phyloP scores from a whole-genome alignment of 2,797 vertebrate genomes.

The Phrynocephalus forsythii region DNA sequence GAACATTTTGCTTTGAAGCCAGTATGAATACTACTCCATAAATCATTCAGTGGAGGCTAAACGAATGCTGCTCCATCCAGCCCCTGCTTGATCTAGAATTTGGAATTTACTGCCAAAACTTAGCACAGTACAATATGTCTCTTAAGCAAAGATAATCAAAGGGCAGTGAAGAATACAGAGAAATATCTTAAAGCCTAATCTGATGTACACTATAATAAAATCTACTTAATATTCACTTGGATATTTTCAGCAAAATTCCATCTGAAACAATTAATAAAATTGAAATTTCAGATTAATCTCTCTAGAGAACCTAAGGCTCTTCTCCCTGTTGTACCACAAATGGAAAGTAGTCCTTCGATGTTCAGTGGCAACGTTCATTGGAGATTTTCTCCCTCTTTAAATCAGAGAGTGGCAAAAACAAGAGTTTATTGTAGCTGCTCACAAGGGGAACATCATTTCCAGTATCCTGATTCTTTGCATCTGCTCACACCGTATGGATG shows the following conservation, averaged over 20 bases:
- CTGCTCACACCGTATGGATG: conserved; percentile 62
- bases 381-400: conserved; percentile 70
- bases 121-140: conserved; percentile 47
- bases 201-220: conserved; percentile 64
- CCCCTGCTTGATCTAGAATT: conserved; percentile 46
- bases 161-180: conserved; percentile 61
- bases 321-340: conserved; percentile 75
- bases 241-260: conserved; percentile 45
- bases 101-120: conserved; percentile 65
- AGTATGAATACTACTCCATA: conserved; percentile 62
- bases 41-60: conserved; percentile 67
- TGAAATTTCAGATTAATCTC: conserved; percentile 67
- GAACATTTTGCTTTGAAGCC: conserved; percentile 68
- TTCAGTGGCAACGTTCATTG: conserved; percentile 61
- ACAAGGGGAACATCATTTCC: conserved; percentile 60
- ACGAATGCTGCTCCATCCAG: conserved; percentile 56
- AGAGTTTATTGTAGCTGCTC: conserved; percentile 73
- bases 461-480: conserved; percentile 70
- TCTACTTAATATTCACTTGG: conserved; percentile 72
- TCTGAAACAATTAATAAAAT: conserved; percentile 68
- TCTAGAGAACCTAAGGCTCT: conserved; percentile 65
- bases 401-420: conserved; percentile 74
- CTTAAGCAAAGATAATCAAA: conserved; percentile 63
- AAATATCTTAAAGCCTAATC: conserved; percentile 69
- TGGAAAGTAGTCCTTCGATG: conserved; percentile 67